A percentile compares a stretch with the other conserved stretches of the same genome.
phyloP scores from a whole-genome alignment of 2,113 vertebrate genomes.

The Canis aureus region DNA sequence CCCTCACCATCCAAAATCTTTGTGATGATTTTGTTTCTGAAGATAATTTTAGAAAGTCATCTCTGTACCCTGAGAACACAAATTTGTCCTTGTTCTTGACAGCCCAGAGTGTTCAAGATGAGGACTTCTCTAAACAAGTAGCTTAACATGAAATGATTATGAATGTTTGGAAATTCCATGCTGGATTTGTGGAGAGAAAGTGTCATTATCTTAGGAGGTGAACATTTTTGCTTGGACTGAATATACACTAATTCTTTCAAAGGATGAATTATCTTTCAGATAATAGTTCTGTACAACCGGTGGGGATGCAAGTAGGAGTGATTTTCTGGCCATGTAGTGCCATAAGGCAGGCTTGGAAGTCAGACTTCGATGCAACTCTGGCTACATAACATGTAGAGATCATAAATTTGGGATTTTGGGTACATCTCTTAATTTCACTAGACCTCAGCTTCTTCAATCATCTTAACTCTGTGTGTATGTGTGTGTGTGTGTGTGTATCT shows the following conservation, averaged over 20 bases:
- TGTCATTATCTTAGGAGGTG: constrained; percentile 59
- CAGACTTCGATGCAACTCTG: neutral
- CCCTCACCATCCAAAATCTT: neutral
- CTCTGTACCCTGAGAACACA: constrained; percentile 52
- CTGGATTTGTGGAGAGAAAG: neutral
- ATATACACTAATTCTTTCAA: constrained; percentile 4
- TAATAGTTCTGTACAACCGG: neutral
- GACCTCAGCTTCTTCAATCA: neutral
- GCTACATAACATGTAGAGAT: neutral
- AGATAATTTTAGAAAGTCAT: constrained; percentile 76
- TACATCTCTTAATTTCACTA: neutral
- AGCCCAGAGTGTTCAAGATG: constrained; percentile 70
- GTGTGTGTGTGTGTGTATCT: neutral
- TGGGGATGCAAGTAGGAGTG: neutral
- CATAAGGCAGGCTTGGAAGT: neutral
- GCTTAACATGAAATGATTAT: constrained; percentile 69
- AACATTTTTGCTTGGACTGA: constrained; percentile 12
- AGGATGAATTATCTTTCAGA: constrained; percentile 5
- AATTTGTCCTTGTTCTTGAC: constrained; percentile 67
- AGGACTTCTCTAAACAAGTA: constrained; percentile 76
- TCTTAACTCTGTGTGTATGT: neutral
- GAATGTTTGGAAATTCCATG: constrained; percentile 73
- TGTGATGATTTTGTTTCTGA: constrained; percentile 65
- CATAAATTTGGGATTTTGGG: neutral
- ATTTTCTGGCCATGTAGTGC: constrained; percentile 39